Base-by-base conservation (phyloP, 2,888 invertebrate genomes). In the Plagiodera versicolora region DNA sequence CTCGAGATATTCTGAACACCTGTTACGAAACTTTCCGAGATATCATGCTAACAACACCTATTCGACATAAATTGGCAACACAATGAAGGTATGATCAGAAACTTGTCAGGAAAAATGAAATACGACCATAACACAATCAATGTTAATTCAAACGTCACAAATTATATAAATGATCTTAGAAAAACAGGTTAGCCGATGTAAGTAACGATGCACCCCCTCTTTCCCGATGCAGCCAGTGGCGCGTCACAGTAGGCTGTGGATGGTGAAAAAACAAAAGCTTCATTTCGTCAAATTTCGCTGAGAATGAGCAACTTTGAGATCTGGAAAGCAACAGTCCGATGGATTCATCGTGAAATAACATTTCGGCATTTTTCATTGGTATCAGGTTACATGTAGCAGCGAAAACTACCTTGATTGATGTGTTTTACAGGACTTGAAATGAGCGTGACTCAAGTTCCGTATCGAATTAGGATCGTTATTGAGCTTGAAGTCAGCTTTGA, bases 61-160 rank as follows among this genome's bases (percentile, higher is more conserved):
- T 17, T 24, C 16, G 24, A 53, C 46, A 18, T 17, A 44, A 53
- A 44, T 44, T 53, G 45, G 44, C 53, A 53, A 20, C 24, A 53
- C 53, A 24, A 53, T 44, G 28, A 24, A 14, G 3, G 44, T 44
- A 44, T 18, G n/a, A 18, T 10, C 14, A n/a, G n/a, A 53, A 44
- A 53, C 45, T 53, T 53, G 53, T 53, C 44, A 39, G 11, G 53
- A 68, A 70, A 66, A 67, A 63, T 60, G 63, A 72, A 74, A 75
- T 74, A 78, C 68, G 72, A 69, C 72, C 76, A 75, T 73, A n/a
- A 70, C 58, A 75, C 77, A 80, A 80, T 80, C 79, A 80, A 79
- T 78, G 78, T 77, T 79, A 79, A 80, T 80, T 80, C 79, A 80
- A 78, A 79, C 77, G 80, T 80, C 80, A 79, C 71, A 72, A 68